Conservation (phyloP, 64 coral and sea anemone species). For the Stichodactyla helianthus region DNA sequence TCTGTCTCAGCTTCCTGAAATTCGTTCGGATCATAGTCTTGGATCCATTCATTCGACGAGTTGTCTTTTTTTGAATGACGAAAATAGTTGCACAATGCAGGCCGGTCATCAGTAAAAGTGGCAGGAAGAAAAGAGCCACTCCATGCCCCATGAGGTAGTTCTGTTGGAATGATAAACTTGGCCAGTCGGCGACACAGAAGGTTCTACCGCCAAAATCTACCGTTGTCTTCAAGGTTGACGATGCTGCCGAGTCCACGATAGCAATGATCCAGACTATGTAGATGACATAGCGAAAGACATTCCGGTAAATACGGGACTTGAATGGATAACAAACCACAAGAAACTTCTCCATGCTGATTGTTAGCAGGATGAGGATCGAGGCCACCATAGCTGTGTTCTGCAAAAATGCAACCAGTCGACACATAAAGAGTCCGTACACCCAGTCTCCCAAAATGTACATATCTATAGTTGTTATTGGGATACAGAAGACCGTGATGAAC, state of each 20-base stretch:
- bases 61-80: conserved; percentile 30
- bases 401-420: conserved; percentile 55
- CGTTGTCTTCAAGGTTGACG: conserved; percentile 19
- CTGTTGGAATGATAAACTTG: conserved; percentile 23
- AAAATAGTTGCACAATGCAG: conserved; percentile 60
- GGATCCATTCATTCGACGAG: neutral
- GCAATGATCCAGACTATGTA: conserved; percentile 50
- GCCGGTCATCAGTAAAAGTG: conserved; percentile 51
- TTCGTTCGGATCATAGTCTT: conserved; percentile 18
- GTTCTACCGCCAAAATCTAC: neutral
- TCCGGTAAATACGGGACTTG: conserved; percentile 47
- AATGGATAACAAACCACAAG: conserved; percentile 83
- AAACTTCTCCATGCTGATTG: conserved; percentile 84
- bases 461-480: conserved; percentile 50
- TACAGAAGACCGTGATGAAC: conserved; percentile 70
- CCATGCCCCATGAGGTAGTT: conserved; percentile 38
- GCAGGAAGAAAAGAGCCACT: conserved; percentile 44
- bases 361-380: conserved; percentile 53
- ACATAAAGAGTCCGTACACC: conserved; percentile 53
- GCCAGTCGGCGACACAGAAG: conserved; percentile 48
- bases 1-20: conserved; percentile 24
- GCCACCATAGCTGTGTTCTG: conserved; percentile 55
- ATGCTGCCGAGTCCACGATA: conserved; percentile 29
- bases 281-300: conserved; percentile 58
- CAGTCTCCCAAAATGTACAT: conserved; percentile 60